These are phyloP conservation scores for Acomys russatus DNA, from an alignment of 2,797 vertebrate genomes.

Conservation along the genomic window DNA sequence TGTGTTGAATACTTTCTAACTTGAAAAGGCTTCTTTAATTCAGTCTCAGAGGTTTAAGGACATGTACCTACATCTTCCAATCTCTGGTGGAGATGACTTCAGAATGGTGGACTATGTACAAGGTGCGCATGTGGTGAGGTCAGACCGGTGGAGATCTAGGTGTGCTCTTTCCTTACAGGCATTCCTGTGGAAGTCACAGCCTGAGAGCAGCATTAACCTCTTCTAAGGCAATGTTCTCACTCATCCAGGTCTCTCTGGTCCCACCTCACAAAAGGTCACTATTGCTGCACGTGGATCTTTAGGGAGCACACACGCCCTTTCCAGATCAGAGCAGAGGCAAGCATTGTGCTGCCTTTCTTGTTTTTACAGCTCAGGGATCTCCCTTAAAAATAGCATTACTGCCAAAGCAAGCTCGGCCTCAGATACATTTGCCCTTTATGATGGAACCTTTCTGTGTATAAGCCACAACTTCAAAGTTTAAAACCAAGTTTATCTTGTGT, in stretches of 20 bases:
- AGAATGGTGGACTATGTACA: not conserved
- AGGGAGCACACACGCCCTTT: not conserved
- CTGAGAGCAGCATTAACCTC: not conserved
- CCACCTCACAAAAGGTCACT: not conserved
- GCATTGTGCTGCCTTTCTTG: slow-evolving; percentile 19
- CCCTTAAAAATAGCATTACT: not conserved
- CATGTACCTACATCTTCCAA: too few relatives aligned
- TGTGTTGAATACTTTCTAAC: not conserved
- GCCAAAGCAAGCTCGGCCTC: not conserved
- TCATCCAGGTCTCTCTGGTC: not conserved
- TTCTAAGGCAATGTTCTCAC: not conserved
- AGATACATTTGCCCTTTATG: not conserved
- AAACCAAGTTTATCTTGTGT: not conserved
- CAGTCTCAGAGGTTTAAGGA: not conserved
- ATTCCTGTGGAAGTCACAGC: not conserved
- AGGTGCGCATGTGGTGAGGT: rapidly evolving
- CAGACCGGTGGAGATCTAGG: not conserved
- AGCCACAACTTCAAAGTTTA: not conserved
- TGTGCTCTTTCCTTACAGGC: too few relatives aligned
- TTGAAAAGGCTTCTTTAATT: not conserved
- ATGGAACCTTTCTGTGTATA: slow-evolving; percentile 13
- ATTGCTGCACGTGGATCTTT: not conserved
- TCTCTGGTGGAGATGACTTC: not conserved
- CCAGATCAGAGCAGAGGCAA: not conserved
- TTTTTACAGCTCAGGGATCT: slow-evolving; percentile 54